A percentile compares a stretch with the other conserved stretches of the same genome.
These are phyloP conservation scores for Canis aureus DNA, from an alignment of 2,113 vertebrate species.

Conservation along the genomic window DNA sequence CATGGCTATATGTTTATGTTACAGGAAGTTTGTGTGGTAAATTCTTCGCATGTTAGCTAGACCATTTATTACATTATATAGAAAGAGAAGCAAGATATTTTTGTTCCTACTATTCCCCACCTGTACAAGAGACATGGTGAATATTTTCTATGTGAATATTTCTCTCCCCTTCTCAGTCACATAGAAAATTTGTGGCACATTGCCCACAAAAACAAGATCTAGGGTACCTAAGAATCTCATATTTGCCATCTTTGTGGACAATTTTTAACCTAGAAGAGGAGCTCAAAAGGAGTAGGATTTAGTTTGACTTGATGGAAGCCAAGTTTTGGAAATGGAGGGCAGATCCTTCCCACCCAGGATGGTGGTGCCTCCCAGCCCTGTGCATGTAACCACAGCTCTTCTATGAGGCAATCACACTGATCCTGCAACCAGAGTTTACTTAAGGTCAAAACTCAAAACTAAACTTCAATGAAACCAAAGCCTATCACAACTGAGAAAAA, in stretches of 20 bases:
- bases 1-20: background rate
- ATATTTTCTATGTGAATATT: background rate
- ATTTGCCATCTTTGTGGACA: background rate
- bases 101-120: background rate
- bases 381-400: background rate
- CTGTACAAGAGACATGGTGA: background rate
- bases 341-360: background rate
- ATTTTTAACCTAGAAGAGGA: background rate
- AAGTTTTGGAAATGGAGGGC: background rate
- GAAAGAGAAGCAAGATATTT: background rate
- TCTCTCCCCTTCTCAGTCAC: background rate
- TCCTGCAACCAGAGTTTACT: background rate
- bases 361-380: rapidly evolving
- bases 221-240: background rate
- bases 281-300: background rate
- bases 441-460: slow-evolving; percentile 58
- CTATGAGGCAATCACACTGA: background rate
- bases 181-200: background rate
- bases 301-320: background rate
- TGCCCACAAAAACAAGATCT: background rate
- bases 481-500: background rate
- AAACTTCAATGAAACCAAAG: slow-evolving; percentile 2
- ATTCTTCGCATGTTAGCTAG: background rate
- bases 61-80: background rate
- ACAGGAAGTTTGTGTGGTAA: background rate